Base-by-base conservation (phyloP, 2,888 invertebrate species). In the Watsonalla binaria region DNA sequence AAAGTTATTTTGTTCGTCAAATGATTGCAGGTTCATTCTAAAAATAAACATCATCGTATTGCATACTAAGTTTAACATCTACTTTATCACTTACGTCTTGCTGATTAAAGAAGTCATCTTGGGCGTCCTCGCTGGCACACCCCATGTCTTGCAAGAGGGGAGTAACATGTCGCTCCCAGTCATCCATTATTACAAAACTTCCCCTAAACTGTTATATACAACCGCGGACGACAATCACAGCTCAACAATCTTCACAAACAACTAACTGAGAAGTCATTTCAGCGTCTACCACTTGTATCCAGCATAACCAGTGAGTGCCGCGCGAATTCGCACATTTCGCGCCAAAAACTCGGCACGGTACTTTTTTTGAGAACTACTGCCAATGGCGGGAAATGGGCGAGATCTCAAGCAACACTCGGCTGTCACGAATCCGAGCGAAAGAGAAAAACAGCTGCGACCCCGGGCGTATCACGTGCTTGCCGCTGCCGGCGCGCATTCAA, bases 101-200 rank as follows among this genome's bases (percentile, higher is more conserved):
- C 64, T 92, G 92, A 72, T 85, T 89, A 82, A 92, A 92, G 84
- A 92, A 92, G 81, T 92, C 92, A 65, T 92, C 91, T 71, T 92
- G 92, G 63, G 88, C 86, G 65, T 91, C 92, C 74, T 90, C 90
- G 68, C 82, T 87, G 60, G 90, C 78, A 74, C 91, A 91, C 69
- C 90, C 92, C 90, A 92, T 92, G 72, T 92, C 92, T 76, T 92
- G 92, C 61, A 92, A 84, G 58, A 92, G 89, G 49, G 92, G 92
- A 56, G 92, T 91, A 60, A 92, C 92, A 74, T 92, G 92, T 66
- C 92, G 88, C 81, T 92, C 92, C 92, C 92, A 92, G 79, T 92
- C 92, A 84, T 92, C 92, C 91, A 91, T 90, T 77, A 78, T 84
- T 72, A 76, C 61, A 54, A 69, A 78, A 77, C 73, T 78, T 70